phyloP scores from a whole-genome alignment of 1,140 invertebrate species.

The Platorchestia sp. region DNA sequence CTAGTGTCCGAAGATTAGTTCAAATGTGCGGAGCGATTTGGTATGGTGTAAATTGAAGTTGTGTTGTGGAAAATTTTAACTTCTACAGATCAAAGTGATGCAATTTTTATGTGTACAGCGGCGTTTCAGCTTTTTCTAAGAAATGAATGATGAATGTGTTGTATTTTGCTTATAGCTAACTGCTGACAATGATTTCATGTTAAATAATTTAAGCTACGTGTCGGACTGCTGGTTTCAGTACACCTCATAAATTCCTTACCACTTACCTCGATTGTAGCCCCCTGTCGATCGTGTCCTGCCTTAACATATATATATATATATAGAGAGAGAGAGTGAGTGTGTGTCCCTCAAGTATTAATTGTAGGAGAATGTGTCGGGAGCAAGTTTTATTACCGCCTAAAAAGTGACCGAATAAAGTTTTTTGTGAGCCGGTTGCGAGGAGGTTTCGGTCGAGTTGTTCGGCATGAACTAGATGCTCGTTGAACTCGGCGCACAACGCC shows the following conservation, averaged over 20 bases:
- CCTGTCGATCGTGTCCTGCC: background rate
- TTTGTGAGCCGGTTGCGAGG: background rate
- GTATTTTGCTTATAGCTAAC: background rate
- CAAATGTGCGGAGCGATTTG: background rate
- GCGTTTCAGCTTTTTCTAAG: background rate
- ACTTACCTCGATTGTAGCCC: background rate
- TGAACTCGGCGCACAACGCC: background rate
- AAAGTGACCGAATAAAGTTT: background rate
- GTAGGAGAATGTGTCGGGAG: background rate
- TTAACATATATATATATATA: background rate
- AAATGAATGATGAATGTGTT: background rate
- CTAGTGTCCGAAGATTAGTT: background rate
- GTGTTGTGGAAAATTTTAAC: background rate
- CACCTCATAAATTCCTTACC: background rate
- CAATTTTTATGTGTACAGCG: too few relatives aligned
- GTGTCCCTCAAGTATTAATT: background rate
- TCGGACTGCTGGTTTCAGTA: background rate
- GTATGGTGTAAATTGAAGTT: background rate
- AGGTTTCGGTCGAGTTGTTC: background rate
- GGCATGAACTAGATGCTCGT: too few relatives aligned
- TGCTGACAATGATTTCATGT: background rate
- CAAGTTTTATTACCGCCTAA: background rate
- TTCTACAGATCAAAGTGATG: background rate
- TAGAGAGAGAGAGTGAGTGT: background rate
- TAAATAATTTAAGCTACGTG: background rate